Percentiles rank a stretch among this genome's conserved stretches.
Evolutionary conservation across 2,113 vertebrate genomes (phyloP).

Genomic region (Macaca fascicularis): T2T-MFA8v1.1 NC_088379.1:129144001-129144500

Average conservation of each 20-base stretch:
- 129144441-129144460: background rate
- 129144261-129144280: background rate
- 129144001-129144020: background rate
- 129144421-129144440: background rate
- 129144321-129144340: accelerated
- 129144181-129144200: background rate
- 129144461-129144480: background rate
- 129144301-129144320: background rate
- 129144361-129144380: background rate
- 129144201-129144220: background rate
- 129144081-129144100: background rate
- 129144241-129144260: background rate
- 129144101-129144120: background rate
- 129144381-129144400: background rate
- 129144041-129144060: background rate
- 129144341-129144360: background rate
- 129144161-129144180: background rate
- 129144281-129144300: accelerated
- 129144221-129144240: background rate
- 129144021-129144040: background rate
- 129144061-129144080: background rate
- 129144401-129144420: background rate
- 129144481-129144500: no score
- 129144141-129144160: background rate
- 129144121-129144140: background rate